These are phyloP conservation scores for Drosophila nannoptera DNA, from an alignment of 1,140 invertebrate species.

Conservation along the genomic window DNA sequence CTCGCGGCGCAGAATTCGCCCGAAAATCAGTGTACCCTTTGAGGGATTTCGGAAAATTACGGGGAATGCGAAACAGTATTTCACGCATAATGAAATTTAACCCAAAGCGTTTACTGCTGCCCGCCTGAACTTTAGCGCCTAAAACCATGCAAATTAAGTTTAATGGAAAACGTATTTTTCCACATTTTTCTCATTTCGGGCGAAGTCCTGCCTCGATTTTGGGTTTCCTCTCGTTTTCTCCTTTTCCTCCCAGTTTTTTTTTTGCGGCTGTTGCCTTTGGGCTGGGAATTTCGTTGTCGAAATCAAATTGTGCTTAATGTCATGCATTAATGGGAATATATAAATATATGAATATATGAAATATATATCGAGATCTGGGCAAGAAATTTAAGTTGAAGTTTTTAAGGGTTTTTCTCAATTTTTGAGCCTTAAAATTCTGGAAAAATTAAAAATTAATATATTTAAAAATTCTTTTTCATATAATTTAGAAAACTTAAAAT, in stretches of 20 bases:
- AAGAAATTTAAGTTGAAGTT: too few relatives aligned
- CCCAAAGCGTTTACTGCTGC: constrained; percentile 37
- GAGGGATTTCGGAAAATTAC: background rate
- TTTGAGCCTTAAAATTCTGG: too few relatives aligned
- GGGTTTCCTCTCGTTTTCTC: too few relatives aligned
- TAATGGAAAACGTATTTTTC: constrained; percentile 68
- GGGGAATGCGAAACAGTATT: constrained; percentile 32
- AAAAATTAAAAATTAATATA: too few relatives aligned
- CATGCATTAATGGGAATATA: constrained; percentile 51
- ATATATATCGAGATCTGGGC: too few relatives aligned
- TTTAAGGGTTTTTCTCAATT: too few relatives aligned
- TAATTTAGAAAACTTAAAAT: too few relatives aligned
- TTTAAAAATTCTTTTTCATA: too few relatives aligned
- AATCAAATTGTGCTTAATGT: constrained; percentile 50
- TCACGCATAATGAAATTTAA: constrained; percentile 57
- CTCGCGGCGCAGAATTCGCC: background rate
- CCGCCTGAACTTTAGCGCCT: constrained; percentile 42
- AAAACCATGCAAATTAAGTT: constrained; percentile 73
- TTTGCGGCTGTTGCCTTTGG: constrained; percentile 9
- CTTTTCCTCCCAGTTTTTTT: background rate
- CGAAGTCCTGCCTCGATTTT: background rate
- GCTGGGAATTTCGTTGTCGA: constrained; percentile 8
- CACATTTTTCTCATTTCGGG: constrained; percentile 47
- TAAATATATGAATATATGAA: constrained; percentile 10
- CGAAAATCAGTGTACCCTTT: background rate